These are phyloP conservation scores for Blastomussa wellsi DNA, from an alignment of 92 coral and sea anemone species.

Conservation along the genomic window DNA sequence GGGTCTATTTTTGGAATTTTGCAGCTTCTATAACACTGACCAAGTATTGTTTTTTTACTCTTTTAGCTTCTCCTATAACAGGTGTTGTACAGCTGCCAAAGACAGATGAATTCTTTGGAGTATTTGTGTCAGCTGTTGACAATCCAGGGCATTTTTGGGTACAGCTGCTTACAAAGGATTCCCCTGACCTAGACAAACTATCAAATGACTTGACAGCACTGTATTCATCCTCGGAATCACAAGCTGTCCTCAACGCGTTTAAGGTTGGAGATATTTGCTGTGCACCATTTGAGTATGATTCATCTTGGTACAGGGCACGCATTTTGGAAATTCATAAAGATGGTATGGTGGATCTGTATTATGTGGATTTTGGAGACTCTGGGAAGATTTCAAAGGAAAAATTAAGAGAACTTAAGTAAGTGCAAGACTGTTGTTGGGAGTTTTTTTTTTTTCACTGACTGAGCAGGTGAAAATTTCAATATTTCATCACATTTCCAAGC, in stretches of 20 bases:
- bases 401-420: slow-evolving; percentile 78
- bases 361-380: slow-evolving; percentile 93
- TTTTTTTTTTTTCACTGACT: background rate
- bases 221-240: slow-evolving; percentile 26
- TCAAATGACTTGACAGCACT: slow-evolving; percentile 62
- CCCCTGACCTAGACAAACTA: slow-evolving; percentile 70
- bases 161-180: slow-evolving; percentile 74
- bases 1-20: too few species aligned
- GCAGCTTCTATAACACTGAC: background rate
- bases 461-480: background rate
- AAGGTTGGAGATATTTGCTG: slow-evolving; percentile 80
- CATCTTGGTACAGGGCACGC: slow-evolving; percentile 86
- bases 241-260: slow-evolving; percentile 39
- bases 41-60: background rate
- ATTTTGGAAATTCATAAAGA: slow-evolving; percentile 62
- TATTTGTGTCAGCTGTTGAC: slow-evolving; percentile 88
- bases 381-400: slow-evolving; percentile 68
- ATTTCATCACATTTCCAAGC: too few species aligned
- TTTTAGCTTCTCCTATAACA: slow-evolving; percentile 25
- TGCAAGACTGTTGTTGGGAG: background rate
- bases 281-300: slow-evolving; percentile 87
- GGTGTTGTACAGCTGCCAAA: slow-evolving; percentile 61
- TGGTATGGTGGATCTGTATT: slow-evolving; percentile 68
- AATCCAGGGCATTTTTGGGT: slow-evolving; percentile 89
- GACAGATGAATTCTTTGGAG: slow-evolving; percentile 78